Evolutionary conservation across 2,888 invertebrate species (phyloP).

Genomic region (Oxytorus armatus): DNA sequence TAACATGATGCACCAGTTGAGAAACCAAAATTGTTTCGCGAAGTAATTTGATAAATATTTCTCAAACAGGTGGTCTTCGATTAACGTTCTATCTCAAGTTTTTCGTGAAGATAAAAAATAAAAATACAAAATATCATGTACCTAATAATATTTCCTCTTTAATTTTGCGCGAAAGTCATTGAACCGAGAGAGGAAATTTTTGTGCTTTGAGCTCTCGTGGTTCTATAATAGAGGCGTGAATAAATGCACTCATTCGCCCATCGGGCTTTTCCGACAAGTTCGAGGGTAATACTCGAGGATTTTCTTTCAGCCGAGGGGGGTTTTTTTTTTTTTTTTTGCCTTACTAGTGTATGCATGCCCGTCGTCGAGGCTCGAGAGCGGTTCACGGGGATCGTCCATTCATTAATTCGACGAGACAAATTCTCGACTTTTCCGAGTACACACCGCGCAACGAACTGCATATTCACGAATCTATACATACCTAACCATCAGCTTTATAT

Average conservation of each 20-base stretch:
- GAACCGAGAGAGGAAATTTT: too few relatives aligned
- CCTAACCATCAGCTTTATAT: background rate
- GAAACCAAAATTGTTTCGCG: background rate
- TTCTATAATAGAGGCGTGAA: conserved; percentile 3
- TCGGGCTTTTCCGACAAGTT: conserved; percentile 12
- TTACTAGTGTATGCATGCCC: conserved; percentile 11
- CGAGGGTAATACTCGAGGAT: conserved; percentile 1
- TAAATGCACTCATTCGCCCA: background rate
- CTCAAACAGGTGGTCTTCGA: background rate
- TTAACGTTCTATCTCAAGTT: background rate
- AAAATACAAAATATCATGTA: too few relatives aligned
- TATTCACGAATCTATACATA: conserved; percentile 8
- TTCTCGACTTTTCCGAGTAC: conserved; percentile 14
- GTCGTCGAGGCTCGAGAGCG: conserved; percentile 37
- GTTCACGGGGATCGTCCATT: conserved; percentile 33
- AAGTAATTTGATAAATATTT: background rate
- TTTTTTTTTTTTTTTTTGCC: background rate
- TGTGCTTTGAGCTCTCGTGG: too few relatives aligned
- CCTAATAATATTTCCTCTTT: too few relatives aligned
- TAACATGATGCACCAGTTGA: background rate
- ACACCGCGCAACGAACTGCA: background rate
- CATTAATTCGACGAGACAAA: conserved; percentile 49
- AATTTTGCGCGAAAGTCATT: too few relatives aligned
- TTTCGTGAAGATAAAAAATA: too few relatives aligned
- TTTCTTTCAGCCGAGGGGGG: conserved; percentile 10